These are phyloP conservation scores for Cataglyphis albicans DNA, from an alignment of 2,888 invertebrate genomes.

Conservation along the genomic window DNA sequence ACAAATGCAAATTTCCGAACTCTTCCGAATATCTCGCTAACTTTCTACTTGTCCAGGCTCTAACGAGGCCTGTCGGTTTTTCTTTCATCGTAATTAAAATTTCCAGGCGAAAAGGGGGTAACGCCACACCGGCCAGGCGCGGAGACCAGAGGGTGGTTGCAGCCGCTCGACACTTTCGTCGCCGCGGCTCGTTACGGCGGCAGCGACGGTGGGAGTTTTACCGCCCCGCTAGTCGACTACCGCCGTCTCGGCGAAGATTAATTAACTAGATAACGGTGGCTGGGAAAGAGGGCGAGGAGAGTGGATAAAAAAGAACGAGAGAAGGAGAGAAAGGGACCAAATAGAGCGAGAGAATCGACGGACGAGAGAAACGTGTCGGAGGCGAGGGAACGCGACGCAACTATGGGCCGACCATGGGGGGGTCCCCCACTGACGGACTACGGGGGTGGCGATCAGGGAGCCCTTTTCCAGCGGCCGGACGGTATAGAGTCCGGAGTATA, in stretches of 20 bases:
- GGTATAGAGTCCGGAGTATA: conserved; percentile 74
- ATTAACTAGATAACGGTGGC: conserved; percentile 84
- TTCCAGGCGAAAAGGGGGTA: conserved; percentile 48
- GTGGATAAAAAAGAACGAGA: conserved; percentile 40
- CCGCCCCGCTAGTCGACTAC: conserved; percentile 73
- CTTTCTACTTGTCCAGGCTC: conserved; percentile 27
- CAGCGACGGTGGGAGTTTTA: conserved; percentile 76
- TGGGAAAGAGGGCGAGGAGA: conserved; percentile 65
- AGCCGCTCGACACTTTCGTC: conserved; percentile 74
- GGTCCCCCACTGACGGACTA: conserved; percentile 49
- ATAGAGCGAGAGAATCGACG: conserved; percentile 1
- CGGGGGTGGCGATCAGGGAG: conserved; percentile 46
- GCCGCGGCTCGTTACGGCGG: conserved; percentile 76
- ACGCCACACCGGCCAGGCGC: conserved; percentile 16
- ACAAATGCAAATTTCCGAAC: neutral
- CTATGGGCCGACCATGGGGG: conserved; percentile 30
- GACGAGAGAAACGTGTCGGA: conserved; percentile 29
- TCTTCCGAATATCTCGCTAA: conserved; percentile 28
- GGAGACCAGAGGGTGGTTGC: conserved; percentile 12
- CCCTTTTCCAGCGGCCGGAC: conserved; percentile 68
- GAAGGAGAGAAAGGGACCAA: conserved; percentile 42
- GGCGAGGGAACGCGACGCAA: conserved; percentile 14
- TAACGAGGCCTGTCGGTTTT: conserved; percentile 36
- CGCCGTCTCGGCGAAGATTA: conserved; percentile 82
- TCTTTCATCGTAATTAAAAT: conserved; percentile 66